These are phyloP conservation scores for Hippoglossus hippoglossus DNA, from an alignment of 2,797 vertebrate genomes.

Conservation along the genomic window DNA sequence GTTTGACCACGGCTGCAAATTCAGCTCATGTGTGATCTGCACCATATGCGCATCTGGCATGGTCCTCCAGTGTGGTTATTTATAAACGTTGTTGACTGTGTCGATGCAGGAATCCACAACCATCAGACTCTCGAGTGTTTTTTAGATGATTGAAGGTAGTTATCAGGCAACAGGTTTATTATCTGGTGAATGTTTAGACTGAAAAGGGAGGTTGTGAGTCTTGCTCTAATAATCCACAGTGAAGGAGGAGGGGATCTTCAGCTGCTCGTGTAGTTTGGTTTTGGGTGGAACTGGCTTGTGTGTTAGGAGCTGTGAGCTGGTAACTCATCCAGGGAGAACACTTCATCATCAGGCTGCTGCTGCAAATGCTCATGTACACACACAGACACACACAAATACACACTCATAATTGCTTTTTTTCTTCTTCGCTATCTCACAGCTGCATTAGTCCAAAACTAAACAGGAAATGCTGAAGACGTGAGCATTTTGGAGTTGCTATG, in stretches of 20 bases:
- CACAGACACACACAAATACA: not conserved
- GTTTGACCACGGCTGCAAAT: conserved; percentile 40
- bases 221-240: not conserved
- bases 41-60: conserved; percentile 26
- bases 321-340: conserved; percentile 47
- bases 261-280: not conserved
- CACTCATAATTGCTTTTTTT: not conserved
- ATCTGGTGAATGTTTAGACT: not conserved
- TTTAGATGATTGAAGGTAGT: not conserved
- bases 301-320: not conserved
- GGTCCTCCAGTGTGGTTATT: conserved; percentile 6
- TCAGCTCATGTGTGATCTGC: conserved; percentile 30
- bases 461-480: conserved; percentile 54
- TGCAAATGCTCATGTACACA: conserved; percentile 1
- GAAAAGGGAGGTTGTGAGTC: conserved; percentile 1
- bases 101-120: not conserved
- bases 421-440: conserved; percentile 44
- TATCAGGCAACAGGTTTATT: not conserved
- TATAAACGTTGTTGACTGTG: conserved; percentile 4
- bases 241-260: conserved; percentile 22
- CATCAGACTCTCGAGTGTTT: not conserved
- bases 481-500: conserved; percentile 40
- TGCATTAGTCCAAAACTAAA: conserved; percentile 46
- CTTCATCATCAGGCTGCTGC: conserved; percentile 22
- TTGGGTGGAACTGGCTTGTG: not conserved